Evolutionary conservation across 23 tunicate species (phyloP), one percentile per base, ranked within the genome.

Genomic region (Styela plicata): DNA sequence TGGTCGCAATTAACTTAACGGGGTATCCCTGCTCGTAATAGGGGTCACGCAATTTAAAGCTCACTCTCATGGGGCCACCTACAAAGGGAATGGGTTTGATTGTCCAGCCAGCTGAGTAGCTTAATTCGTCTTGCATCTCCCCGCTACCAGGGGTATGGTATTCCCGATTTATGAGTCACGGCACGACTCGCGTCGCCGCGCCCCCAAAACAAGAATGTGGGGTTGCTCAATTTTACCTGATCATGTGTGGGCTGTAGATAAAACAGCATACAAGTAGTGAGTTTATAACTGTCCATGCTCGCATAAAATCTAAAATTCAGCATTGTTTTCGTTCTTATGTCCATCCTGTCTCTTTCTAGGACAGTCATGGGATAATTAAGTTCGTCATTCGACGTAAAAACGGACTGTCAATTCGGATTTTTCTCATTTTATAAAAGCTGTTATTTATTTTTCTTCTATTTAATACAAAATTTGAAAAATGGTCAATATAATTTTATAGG

Each of bases 51-150:
- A 44, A 44, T 44, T 44, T 13, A 44, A 44, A 7, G 10, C 57
- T 44, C 57, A 44, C 57, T 44, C 57, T 44, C 71, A 25, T 3
- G 18, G 22, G 71, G 71, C 71, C 71, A 67, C 71, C 71, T 25
- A 67, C 71, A 67, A 25, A 25, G 71, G n/a, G n/a, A 22, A 67
- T 17, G 31, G 71, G 31, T 17, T 67, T 25, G 71, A 25, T 18
- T 25, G 57, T 44, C 57, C 57, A 44, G 24, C 31, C 71, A 67
- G 71, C 71, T 67, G 71, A 67, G 32, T n/a, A 22, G 32, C 21
- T 25, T 67, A 67, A 29, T 67, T 67, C 2, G 71, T n/a, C 71
- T 67, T 67, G 71, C 71, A 67, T 67, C 71, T 67, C 24, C 71
- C 71, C 71, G 71, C 71, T 67, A 67, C 30, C 57, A 5, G 10